Evolutionary conservation across 2,888 invertebrate genomes (phyloP).

Genomic region (Hymenopus coronatus): DNA sequence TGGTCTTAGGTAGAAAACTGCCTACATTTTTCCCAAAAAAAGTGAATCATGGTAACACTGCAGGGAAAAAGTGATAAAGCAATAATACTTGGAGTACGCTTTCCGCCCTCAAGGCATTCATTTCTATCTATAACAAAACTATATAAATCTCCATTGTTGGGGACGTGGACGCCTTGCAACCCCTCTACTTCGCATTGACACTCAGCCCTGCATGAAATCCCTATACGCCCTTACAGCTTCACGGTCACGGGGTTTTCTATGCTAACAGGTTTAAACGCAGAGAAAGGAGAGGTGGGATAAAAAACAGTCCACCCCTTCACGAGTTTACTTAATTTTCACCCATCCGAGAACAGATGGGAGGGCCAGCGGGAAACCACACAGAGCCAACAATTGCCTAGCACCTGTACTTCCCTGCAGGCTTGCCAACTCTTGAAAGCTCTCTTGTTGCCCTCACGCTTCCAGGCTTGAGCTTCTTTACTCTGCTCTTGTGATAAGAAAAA

Average conservation of each 20-base stretch:
- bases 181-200: conserved; percentile 23
- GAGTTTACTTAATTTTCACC: conserved; percentile 32
- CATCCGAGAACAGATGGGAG: conserved; percentile 22
- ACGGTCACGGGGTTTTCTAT: conserved; percentile 23
- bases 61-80: not conserved
- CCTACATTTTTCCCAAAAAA: not conserved
- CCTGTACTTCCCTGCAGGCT: not conserved
- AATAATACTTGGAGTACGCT: not conserved
- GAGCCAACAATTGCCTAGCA: not conserved
- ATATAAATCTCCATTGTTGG: not conserved
- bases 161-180: not conserved
- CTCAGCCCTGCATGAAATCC: conserved; percentile 29
- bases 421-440: not conserved
- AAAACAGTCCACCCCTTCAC: not conserved
- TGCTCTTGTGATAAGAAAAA: not conserved
- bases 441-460: not conserved
- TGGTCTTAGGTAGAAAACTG: not conserved
- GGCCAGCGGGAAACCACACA: not conserved
- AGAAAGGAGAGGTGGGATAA: not conserved
- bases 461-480: not conserved
- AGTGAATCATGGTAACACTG: not conserved
- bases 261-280: conserved; percentile 27
- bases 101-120: not conserved
- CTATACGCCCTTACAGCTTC: not conserved
- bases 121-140: not conserved